Base-by-base conservation (phyloP, 1,140 invertebrate genomes). In the Drosophila carrolli region DNA sequence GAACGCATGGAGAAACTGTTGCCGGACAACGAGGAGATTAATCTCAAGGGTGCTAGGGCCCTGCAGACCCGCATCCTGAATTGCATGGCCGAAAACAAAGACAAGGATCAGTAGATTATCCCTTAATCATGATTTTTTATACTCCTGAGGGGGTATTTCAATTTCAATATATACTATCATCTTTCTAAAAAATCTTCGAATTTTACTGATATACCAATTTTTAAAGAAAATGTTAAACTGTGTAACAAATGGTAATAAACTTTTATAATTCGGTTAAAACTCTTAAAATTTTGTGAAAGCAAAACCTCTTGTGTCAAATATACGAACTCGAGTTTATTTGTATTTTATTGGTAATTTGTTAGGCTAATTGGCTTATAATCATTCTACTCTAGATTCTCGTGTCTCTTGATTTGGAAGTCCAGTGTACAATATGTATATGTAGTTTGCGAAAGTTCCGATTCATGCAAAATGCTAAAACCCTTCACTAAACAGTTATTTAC, bases 381-480 rank as follows among this genome's bases (percentile, higher is more conserved):
- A 67, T 41, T 54, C 84, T 88, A 83, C 38, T 44, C 70, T 86
- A 66, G 57, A 51, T 74, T 80, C 44, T 78, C 37, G 56, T 82
- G 81, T 86, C 82, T 86, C 81, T 80, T 81, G 71, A 65, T 84
- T 88, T 90, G 80, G 77, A 89, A 81, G 81, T 89, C 77, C 78
- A 89, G 80, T 58, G 55, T 74, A 59, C 58, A 74, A 74, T 71
- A 47, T 48, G 56, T 62, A 38, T 37, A 41, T 44, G 38, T 53
- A 57, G 44, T 55, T 71, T 60, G 55, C 57, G 62, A 72, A 27
- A 60, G 55, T 43, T 60, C 56, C 44, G 23, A 41, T 77, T 54
- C n/a, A 58, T 53, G 48, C 48, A 56, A 81, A 58, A 63, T 44
- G 9, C 13, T 56, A 40, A 46, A 29, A 72, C 61, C 54, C 63